A percentile compares a stretch with the other conserved stretches of the same genome.
Conservation (phyloP, 2,888 invertebrate genomes). For the Orthosia incerta region DNA sequence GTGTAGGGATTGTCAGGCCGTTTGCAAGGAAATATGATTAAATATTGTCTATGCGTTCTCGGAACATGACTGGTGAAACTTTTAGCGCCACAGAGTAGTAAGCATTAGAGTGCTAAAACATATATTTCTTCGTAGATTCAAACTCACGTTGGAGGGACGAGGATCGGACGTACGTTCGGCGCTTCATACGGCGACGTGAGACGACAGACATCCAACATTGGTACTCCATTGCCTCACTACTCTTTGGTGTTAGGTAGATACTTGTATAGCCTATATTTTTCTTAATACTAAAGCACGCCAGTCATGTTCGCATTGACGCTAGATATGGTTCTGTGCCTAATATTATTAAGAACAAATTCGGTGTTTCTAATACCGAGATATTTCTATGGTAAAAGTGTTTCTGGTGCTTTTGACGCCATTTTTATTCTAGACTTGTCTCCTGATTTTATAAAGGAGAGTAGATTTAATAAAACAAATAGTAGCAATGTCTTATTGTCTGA, state of each 20-base stretch:
- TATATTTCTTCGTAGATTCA: conserved; percentile 49
- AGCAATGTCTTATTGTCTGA: not conserved
- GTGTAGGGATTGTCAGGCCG: conserved; percentile 58
- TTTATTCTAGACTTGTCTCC: conserved; percentile 30
- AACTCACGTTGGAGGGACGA: conserved; percentile 25
- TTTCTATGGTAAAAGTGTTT: conserved; percentile 35
- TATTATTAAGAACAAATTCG: conserved; percentile 39
- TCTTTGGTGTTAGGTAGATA: conserved; percentile 37
- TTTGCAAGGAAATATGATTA: conserved; percentile 55
- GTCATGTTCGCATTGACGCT: conserved; percentile 27
- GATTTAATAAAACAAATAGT: not conserved
- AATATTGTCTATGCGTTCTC: not conserved
- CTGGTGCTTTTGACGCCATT: conserved; percentile 35
- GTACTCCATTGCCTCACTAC: conserved; percentile 45
- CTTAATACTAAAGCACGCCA: conserved; percentile 26
- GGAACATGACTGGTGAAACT: conserved; percentile 34
- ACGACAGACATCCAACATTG: conserved; percentile 33
- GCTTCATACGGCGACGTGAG: conserved; percentile 11
- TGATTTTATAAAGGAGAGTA: conserved; percentile 21
- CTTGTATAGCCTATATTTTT: conserved; percentile 30
- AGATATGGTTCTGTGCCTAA: conserved; percentile 30
- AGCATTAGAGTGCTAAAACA: conserved; percentile 28
- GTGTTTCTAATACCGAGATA: conserved; percentile 25
- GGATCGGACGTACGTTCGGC: conserved; percentile 16
- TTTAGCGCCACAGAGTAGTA: conserved; percentile 21